Evolutionary conservation across 2,888 invertebrate genomes (phyloP).

Genomic region (Ptycholaimellus sp.): DNA sequence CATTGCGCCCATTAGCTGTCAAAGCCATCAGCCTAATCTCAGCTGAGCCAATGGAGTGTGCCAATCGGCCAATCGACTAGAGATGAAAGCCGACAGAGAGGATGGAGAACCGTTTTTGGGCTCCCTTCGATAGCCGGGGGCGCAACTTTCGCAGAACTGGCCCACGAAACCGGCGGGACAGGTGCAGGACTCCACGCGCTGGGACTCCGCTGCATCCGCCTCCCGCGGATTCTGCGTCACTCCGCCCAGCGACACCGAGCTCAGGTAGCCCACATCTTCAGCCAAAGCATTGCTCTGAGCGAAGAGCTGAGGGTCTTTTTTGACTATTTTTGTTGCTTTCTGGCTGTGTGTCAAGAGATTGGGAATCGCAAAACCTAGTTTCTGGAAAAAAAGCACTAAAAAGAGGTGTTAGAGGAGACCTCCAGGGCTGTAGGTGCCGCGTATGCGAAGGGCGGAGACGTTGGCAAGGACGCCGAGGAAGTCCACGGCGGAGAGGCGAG

Average conservation of each 20-base stretch:
- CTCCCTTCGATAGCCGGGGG: conserved; percentile 72
- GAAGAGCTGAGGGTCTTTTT: no score
- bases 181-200: conserved; percentile 79
- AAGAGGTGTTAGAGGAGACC: no score
- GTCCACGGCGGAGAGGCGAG: conserved; percentile 55
- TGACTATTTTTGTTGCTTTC: no score
- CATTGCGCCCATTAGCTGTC: no score
- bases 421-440: conserved; percentile 61
- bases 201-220: conserved; percentile 37
- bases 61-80: no score
- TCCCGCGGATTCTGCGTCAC: conserved; percentile 39
- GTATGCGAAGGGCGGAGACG: conserved; percentile 70
- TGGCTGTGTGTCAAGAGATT: no score
- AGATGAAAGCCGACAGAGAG: no score
- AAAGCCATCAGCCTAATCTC: no score
- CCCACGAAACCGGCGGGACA: conserved; percentile 50
- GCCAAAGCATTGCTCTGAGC: no score
- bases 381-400: no score
- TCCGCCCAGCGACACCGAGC: conserved; percentile 63
- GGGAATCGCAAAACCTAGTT: no score
- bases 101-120: conserved; percentile 54
- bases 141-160: conserved; percentile 93
- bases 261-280: conserved; percentile 57
- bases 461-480: conserved; percentile 80
- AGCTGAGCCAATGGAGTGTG: no score